Conservation (phyloP, 1,140 invertebrate genomes). For the Pachyrhynchus sulphureomaculatus region DNA sequence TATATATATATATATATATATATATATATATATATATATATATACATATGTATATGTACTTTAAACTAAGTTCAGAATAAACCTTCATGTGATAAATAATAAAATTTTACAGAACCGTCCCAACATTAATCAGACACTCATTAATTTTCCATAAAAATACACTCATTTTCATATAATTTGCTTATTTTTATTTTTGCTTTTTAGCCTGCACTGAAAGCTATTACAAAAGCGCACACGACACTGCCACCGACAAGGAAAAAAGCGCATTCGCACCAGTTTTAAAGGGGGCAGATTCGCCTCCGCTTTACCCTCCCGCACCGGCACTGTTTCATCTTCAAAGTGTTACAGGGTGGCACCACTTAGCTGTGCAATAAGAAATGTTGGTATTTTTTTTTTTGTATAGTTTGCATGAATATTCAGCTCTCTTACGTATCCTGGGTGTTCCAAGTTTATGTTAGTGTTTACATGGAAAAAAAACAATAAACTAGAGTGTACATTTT, state of each 20-base stretch:
- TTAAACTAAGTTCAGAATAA: too few relatives aligned
- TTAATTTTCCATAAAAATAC: too few relatives aligned
- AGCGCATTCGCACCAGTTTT: constrained; percentile 65
- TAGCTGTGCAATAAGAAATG: constrained; percentile 56
- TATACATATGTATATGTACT: too few relatives aligned
- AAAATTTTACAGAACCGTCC: too few relatives aligned
- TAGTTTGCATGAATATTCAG: background rate
- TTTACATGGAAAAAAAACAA: too few relatives aligned
- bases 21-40: too few relatives aligned
- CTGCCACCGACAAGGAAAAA: constrained; percentile 50
- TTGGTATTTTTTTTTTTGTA: constrained; percentile 56
- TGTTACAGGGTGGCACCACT: constrained; percentile 63
- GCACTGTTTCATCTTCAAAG: constrained; percentile 59
- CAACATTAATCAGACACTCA: too few relatives aligned
- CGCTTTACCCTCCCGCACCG: constrained; percentile 58
- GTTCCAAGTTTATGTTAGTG: too few relatives aligned
- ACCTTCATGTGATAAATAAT: too few relatives aligned
- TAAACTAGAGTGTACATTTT: too few relatives aligned
- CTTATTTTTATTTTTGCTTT: constrained; percentile 23
- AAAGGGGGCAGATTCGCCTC: constrained; percentile 55
- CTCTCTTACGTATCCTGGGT: too few relatives aligned
- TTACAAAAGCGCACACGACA: constrained; percentile 32
- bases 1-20: too few relatives aligned
- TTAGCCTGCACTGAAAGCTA: constrained; percentile 28
- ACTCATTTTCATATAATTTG: background rate